Conservation (phyloP, 2,113 vertebrate genomes). For the Anarhynchus alexandrinus region DNA sequence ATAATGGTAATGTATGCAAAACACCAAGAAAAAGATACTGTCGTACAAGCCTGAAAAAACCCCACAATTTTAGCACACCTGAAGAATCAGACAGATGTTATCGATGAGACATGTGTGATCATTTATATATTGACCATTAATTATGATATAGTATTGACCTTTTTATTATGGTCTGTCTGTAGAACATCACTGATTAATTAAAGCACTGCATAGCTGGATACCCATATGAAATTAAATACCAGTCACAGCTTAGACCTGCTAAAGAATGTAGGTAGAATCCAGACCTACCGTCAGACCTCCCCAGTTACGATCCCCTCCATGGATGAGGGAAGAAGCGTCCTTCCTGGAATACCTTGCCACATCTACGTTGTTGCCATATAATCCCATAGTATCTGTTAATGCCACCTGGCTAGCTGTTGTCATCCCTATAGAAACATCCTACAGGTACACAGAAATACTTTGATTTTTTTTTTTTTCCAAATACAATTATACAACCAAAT, state of each 20-base stretch:
- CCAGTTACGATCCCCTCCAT: accelerated
- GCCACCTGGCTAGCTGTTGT: neutral
- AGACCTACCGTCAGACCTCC: neutral
- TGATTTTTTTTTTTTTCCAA: neutral
- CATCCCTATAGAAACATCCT: neutral
- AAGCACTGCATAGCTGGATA: neutral
- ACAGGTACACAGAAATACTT: neutral
- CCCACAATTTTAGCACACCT: neutral
- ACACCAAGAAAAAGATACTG: neutral
- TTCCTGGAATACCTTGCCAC: neutral
- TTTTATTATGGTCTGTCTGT: neutral
- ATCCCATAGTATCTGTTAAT: neutral
- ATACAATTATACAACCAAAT: neutral
- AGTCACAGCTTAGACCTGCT: neutral
- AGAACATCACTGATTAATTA: neutral
- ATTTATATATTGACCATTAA: neutral
- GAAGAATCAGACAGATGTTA: neutral
- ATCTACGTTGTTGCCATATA: neutral
- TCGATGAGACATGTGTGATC: neutral
- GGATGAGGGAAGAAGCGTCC: neutral
- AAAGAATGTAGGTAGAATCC: neutral
- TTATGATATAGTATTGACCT: neutral
- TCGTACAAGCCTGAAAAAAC: neutral
- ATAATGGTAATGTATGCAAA: neutral
- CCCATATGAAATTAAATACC: neutral